A percentile compares a stretch with the other conserved stretches of the same genome.
Conservation (phyloP, 2,797 vertebrate genomes). For the Sebastes oblongus region DNA sequence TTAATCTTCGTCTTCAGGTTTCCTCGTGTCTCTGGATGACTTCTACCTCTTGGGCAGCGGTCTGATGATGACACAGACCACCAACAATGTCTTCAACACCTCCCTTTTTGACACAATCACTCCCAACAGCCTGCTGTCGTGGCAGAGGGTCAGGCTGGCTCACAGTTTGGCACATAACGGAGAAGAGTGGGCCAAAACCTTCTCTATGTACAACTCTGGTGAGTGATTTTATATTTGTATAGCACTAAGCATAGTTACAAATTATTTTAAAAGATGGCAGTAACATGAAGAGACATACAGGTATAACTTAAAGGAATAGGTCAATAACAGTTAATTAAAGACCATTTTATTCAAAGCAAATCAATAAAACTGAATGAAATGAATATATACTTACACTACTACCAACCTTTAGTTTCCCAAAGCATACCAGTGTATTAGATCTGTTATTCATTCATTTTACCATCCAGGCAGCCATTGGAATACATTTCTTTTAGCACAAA, state of each 20-base stretch:
- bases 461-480: background rate
- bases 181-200: slow-evolving; percentile 86
- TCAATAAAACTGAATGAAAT: background rate
- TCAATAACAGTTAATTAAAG: background rate
- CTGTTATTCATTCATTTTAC: background rate
- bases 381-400: background rate
- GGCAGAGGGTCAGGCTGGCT: slow-evolving; percentile 92
- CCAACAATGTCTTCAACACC: slow-evolving; percentile 88
- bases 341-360: background rate
- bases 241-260: background rate
- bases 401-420: background rate
- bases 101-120: slow-evolving; percentile 80
- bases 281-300: background rate
- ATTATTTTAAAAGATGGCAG: background rate
- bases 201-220: slow-evolving; percentile 90
- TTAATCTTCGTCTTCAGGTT: slow-evolving; percentile 75
- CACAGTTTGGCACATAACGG: slow-evolving; percentile 87
- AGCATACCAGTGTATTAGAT: background rate
- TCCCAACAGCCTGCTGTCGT: slow-evolving; percentile 86
- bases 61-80: slow-evolving; percentile 91
- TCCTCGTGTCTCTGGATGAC: slow-evolving; percentile 92
- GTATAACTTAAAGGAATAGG: background rate
- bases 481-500: background rate
- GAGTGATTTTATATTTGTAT: slow-evolving; percentile 31
- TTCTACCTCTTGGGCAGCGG: slow-evolving; percentile 87